phyloP scores from a whole-genome alignment of 2,888 invertebrate genomes.

The Calameuta pallipes region DNA sequence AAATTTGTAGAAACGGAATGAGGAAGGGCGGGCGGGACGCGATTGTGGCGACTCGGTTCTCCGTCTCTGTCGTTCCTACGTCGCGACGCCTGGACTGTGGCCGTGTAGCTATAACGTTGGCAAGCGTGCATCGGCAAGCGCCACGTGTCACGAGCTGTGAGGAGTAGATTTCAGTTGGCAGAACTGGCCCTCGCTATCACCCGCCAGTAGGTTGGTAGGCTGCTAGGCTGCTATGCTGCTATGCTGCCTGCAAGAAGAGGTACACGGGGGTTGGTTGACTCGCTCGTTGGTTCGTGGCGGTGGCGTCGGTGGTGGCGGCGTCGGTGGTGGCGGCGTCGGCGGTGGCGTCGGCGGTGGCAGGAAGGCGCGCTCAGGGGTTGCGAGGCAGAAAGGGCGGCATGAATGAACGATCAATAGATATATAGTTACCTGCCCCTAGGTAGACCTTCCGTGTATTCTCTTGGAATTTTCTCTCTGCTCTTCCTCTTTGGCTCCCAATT shows the following conservation, averaged over 20 bases:
- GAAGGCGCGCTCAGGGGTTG: constrained; percentile 29
- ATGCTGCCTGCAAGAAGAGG: neutral
- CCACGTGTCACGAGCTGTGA: constrained; percentile 48
- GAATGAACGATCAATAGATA: constrained; percentile 65
- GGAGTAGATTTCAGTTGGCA: constrained; percentile 48
- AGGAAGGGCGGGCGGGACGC: neutral
- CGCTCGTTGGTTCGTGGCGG: constrained; percentile 14
- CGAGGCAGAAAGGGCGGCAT: constrained; percentile 52
- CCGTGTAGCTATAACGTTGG: constrained; percentile 27
- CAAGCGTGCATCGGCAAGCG: constrained; percentile 31
- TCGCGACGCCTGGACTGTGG: neutral
- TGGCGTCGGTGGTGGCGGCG: constrained; percentile 28
- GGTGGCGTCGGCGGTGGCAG: constrained; percentile 32
- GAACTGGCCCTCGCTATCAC: constrained; percentile 34
- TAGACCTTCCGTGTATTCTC: constrained; percentile 13
- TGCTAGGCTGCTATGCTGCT: neutral
- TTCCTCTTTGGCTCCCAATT: neutral
- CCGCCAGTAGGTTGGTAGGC: constrained; percentile 25
- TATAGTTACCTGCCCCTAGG: constrained; percentile 47
- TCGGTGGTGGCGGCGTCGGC: constrained; percentile 19
- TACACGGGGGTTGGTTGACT: constrained; percentile 6
- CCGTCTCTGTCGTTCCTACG: neutral
- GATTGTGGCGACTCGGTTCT: neutral
- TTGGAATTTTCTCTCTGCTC: neutral
- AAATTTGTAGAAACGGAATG: too few relatives aligned